These are phyloP conservation scores for Alca torda DNA, from an alignment of 2,797 vertebrate genomes.

Conservation along the genomic window DNA sequence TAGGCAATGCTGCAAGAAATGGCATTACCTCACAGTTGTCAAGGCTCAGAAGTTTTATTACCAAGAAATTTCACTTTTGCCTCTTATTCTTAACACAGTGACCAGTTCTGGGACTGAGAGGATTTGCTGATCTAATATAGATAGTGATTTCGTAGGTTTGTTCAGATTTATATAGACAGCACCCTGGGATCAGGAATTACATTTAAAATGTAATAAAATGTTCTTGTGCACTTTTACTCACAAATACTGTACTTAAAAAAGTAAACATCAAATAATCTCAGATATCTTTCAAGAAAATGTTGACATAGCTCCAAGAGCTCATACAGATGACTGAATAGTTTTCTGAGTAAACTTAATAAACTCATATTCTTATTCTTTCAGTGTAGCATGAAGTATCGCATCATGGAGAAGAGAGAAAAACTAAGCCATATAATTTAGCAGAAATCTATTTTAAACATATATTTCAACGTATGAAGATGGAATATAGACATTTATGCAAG, in stretches of 20 bases:
- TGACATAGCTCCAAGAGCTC: constrained; percentile 79
- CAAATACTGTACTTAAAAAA: constrained; percentile 83
- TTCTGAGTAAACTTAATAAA: constrained; percentile 80
- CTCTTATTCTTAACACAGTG: constrained; percentile 77
- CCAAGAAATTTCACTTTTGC: constrained; percentile 79
- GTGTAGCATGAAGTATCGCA: constrained; percentile 54
- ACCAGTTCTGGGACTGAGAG: constrained; percentile 75
- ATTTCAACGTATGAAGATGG: constrained; percentile 1
- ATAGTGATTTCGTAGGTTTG: constrained; percentile 81
- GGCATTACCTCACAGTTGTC: constrained; percentile 78
- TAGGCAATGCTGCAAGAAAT: constrained; percentile 69
- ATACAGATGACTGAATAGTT: constrained; percentile 73
- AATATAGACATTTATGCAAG: neutral
- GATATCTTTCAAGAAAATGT: constrained; percentile 83
- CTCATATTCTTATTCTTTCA: constrained; percentile 74
- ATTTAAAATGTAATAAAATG: constrained; percentile 86
- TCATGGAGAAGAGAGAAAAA: constrained; percentile 35
- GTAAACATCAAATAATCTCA: constrained; percentile 81
- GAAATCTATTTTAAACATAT: constrained; percentile 43
- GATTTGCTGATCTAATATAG: constrained; percentile 86
- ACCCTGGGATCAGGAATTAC: constrained; percentile 81
- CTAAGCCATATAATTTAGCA: constrained; percentile 30
- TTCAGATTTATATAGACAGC: constrained; percentile 84
- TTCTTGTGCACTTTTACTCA: constrained; percentile 79
- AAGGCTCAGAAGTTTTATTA: constrained; percentile 83